Percentiles rank a stretch among this genome's conserved stretches.
Evolutionary conservation across 1,140 invertebrate species (phyloP).

Genomic region (Cotesia glomerata): DNA sequence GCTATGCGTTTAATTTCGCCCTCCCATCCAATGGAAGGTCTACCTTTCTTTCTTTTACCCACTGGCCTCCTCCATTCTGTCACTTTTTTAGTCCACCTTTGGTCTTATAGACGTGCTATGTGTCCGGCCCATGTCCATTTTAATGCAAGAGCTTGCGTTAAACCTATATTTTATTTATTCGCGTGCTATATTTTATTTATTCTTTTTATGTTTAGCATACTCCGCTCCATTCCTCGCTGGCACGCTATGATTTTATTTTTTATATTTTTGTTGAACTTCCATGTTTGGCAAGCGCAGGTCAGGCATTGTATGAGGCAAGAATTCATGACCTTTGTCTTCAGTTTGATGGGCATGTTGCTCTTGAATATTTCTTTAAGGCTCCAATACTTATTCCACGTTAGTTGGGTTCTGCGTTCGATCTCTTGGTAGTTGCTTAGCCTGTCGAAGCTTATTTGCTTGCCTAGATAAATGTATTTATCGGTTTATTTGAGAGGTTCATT

Average conservation of each 20-base stretch:
- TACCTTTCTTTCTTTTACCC: neutral
- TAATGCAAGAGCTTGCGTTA: neutral
- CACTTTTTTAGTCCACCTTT: neutral
- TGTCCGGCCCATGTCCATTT: neutral
- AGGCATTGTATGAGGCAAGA: neutral
- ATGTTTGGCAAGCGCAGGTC: neutral
- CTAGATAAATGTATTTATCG: too few relatives aligned
- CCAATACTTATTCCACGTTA: neutral
- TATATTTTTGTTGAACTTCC: neutral
- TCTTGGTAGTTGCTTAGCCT: too few relatives aligned
- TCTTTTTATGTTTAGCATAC: neutral
- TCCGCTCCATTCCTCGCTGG: neutral
- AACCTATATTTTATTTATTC: neutral
- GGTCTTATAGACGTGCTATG: neutral
- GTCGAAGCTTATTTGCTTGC: too few relatives aligned
- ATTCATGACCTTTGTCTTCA: neutral
- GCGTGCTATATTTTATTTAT: neutral
- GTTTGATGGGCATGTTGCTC: neutral
- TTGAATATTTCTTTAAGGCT: neutral
- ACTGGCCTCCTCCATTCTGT: neutral
- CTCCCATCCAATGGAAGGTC: neutral
- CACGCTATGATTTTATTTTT: neutral
- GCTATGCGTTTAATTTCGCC: neutral
- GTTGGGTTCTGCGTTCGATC: too few relatives aligned
- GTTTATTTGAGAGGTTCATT: too few relatives aligned